Percentiles rank a stretch among this genome's conserved stretches.
phyloP scores from a whole-genome alignment of 2,888 invertebrate species.

The Acronicta aceris region DNA sequence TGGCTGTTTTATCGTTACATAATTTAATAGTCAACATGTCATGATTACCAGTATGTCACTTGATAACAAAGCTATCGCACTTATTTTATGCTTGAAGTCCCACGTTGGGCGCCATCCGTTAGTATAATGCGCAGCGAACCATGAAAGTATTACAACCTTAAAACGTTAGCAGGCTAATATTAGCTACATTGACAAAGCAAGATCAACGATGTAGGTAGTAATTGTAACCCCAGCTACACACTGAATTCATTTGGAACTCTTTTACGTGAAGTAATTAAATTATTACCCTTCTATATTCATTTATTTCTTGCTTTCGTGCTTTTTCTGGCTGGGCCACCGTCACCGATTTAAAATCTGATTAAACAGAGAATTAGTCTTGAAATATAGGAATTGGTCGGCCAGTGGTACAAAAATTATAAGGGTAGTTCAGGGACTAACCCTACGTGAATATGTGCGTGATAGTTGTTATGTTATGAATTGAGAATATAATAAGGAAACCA shows the following conservation, averaged over 20 bases:
- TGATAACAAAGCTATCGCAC: constrained; percentile 68
- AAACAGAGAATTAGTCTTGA: too few species aligned
- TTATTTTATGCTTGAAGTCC: constrained; percentile 69
- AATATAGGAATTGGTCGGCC: too few species aligned
- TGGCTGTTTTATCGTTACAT: constrained; percentile 15
- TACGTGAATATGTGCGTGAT: too few species aligned
- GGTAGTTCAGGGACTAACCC: too few species aligned
- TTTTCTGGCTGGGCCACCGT: too few species aligned
- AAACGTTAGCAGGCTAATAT: constrained; percentile 64
- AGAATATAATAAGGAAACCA: too few species aligned
- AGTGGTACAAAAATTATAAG: too few species aligned
- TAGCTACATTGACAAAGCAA: constrained; percentile 47
- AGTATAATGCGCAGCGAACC: constrained; percentile 70
- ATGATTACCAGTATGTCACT: constrained; percentile 68
- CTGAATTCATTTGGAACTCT: constrained; percentile 29
- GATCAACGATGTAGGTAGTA: constrained; percentile 24
- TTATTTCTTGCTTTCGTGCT: too few species aligned
- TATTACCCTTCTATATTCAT: too few species aligned
- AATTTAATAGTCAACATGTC: constrained; percentile 30
- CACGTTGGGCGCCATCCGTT: constrained; percentile 55
- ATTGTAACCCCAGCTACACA: constrained; percentile 17
- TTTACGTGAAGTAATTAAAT: too few species aligned
- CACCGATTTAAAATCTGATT: too few species aligned
- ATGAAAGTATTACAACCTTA: constrained; percentile 72
- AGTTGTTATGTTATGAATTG: too few species aligned